Conservation (phyloP, 35 echinoderm and acorn worm genomes). For the Apostichopus californicus region DNA sequence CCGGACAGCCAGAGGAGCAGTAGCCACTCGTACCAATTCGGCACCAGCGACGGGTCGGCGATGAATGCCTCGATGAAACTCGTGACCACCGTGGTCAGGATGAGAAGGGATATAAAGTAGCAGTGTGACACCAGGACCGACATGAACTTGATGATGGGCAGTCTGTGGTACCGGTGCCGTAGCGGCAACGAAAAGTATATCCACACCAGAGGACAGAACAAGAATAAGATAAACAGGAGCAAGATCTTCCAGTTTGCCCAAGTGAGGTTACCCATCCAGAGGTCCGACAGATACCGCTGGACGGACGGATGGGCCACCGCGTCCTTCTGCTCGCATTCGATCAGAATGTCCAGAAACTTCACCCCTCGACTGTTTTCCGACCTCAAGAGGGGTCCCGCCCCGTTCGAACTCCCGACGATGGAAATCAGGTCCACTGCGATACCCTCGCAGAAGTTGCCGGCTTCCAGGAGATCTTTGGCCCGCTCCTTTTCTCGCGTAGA, state of each 20-base stretch:
- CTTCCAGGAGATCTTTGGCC: slow-evolving; percentile 90
- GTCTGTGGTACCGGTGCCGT: slow-evolving; percentile 80
- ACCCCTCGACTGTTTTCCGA: slow-evolving; percentile 78
- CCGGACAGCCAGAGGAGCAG: slow-evolving; percentile 90
- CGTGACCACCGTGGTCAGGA: slow-evolving; percentile 84
- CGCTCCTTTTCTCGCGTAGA: slow-evolving; percentile 88
- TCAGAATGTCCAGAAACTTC: slow-evolving; percentile 84
- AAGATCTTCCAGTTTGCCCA: slow-evolving; percentile 95
- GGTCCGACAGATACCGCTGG: slow-evolving; percentile 87
- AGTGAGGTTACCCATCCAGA: slow-evolving; percentile 90
- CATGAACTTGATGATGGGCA: slow-evolving; percentile 99
- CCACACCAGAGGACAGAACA: slow-evolving; percentile 90
- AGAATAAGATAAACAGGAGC: slow-evolving; percentile 81
- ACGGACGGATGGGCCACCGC: slow-evolving; percentile 96
- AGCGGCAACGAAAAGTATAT: slow-evolving; percentile 84
- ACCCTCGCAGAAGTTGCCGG: slow-evolving; percentile 72
- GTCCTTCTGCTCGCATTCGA: slow-evolving; percentile 97
- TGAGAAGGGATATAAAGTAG: slow-evolving; percentile 81
- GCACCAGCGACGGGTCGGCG: slow-evolving; percentile 61
- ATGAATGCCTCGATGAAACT: slow-evolving; percentile 84
- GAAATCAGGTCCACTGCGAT: slow-evolving; percentile 96
- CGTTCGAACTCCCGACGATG: slow-evolving; percentile 70
- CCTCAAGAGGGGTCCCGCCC: slow-evolving; percentile 74
- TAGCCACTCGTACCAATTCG: slow-evolving; percentile 93
- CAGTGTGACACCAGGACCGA: slow-evolving; percentile 90